phyloP scores from a whole-genome alignment of 2,113 vertebrate genomes.

The Nansenia antarctica region DNA sequence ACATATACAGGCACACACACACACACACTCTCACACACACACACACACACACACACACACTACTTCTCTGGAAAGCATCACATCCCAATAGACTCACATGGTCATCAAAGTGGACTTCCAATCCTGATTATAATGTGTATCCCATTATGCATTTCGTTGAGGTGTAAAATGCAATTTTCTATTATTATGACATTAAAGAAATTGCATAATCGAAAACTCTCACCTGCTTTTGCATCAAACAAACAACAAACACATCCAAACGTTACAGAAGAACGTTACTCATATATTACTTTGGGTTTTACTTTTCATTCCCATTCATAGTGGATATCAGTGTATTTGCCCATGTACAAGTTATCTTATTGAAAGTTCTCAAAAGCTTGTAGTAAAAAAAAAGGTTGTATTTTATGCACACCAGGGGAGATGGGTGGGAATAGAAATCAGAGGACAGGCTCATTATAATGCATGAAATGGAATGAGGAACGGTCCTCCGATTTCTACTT shows the following conservation, averaged over 20 bases:
- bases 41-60: not conserved
- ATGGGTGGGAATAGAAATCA: too few relatives aligned
- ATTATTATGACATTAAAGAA: not conserved
- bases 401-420: too few relatives aligned
- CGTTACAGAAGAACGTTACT: too few relatives aligned
- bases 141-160: not conserved
- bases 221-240: not conserved
- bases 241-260: not conserved
- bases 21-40: not conserved
- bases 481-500: too few relatives aligned
- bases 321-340: not conserved
- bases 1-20: too few relatives aligned
- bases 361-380: not conserved
- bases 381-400: too few relatives aligned
- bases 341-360: not conserved
- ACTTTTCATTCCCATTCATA: too few relatives aligned
- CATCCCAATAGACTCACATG: not conserved
- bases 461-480: too few relatives aligned
- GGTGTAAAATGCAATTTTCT: not conserved
- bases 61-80: not conserved
- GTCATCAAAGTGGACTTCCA: not conserved
- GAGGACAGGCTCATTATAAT: too few relatives aligned
- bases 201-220: not conserved
- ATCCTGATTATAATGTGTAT: not conserved
- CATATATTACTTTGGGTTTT: too few relatives aligned